Percentiles rank a stretch among this genome's conserved stretches.
These are phyloP conservation scores for Macrostomum lignano DNA, from an alignment of 1,140 invertebrate species.

Conservation along the genomic window DNA sequence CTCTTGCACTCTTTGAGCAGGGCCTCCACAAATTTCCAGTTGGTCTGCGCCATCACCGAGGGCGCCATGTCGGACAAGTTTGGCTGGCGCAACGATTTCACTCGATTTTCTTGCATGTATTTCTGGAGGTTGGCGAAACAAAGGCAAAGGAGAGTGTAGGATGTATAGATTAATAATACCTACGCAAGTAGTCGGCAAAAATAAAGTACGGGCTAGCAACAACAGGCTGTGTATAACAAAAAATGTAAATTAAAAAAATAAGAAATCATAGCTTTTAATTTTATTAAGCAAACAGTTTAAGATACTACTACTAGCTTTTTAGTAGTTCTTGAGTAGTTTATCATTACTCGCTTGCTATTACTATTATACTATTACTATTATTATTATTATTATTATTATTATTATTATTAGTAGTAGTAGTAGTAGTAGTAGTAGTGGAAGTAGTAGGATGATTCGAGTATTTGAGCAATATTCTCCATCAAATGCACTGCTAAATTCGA, in stretches of 20 bases:
- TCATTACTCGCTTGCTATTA: no score
- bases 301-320: no score
- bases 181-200: conserved; percentile 3
- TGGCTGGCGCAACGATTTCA: conserved; percentile 18
- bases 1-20: conserved; percentile 39
- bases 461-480: no score
- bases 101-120: conserved; percentile 22
- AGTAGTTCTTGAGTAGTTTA: no score
- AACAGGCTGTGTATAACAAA: conserved; percentile 11
- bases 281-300: no score
- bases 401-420: no score
- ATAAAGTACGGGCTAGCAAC: conserved; percentile 12
- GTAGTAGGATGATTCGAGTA: no score
- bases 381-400: no score
- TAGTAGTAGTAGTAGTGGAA: no score
- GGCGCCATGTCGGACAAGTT: conserved; percentile 22
- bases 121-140: conserved; percentile 22
- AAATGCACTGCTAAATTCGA: no score
- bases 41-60: conserved; percentile 48
- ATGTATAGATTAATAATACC: neutral
- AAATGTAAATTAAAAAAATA: conserved; percentile 7
- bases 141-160: neutral
- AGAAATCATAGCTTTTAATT: neutral
- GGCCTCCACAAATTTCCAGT: conserved; percentile 91
- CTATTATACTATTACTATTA: no score